Base-by-base conservation (phyloP, 2,888 invertebrate species). In the Caenorhabditis zanzibari region DNA sequence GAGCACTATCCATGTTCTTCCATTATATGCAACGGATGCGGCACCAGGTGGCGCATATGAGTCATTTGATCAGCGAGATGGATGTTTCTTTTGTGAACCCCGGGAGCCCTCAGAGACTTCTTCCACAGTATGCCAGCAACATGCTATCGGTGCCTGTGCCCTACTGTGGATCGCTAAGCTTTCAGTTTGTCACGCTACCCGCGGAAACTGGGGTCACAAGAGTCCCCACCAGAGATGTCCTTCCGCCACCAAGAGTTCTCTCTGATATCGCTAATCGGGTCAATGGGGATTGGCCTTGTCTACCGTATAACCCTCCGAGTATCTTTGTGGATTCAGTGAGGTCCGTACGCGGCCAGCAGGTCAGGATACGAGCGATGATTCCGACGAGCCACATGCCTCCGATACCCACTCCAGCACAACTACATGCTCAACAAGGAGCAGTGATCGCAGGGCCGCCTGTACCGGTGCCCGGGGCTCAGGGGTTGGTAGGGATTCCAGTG, bases 231-330 rank as follows among this genome's bases (percentile, higher is more conserved):
- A 44, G 16, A 0, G n/a, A 26, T 0, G 22, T 77, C 10, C 22
- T 77, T 0, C 69, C 69, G 26, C 77, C 77, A 2, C 77, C 77
- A 1, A 7, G 77, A 12, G 0, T 35, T 0, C 16, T 44, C 3
- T 44, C 72, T 0, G 80, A 80, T 49, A 41, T 77, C 9, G 69
- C 56, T 0, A 32, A 47, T n/a, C 61, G 61, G 1, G 32, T 4
- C 22, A 32, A 63, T 22, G 74, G 82, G 28, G 71, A 80, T n/a
- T 83, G 75, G 71, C 83, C 83, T 19, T 72, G 66, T 24, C 61
- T 83, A 9, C 52, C 80, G 2, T 80, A 72, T 24, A 28, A 83
- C 28, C 75, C 83, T 1, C 59, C 80, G 4, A 61, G 77, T 52
- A 69, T 77, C 2, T 41, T 22, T 47, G 19, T 61, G 41, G 71